phyloP scores from a whole-genome alignment of 1,140 invertebrate genomes.

The Drosophila santomea region DNA sequence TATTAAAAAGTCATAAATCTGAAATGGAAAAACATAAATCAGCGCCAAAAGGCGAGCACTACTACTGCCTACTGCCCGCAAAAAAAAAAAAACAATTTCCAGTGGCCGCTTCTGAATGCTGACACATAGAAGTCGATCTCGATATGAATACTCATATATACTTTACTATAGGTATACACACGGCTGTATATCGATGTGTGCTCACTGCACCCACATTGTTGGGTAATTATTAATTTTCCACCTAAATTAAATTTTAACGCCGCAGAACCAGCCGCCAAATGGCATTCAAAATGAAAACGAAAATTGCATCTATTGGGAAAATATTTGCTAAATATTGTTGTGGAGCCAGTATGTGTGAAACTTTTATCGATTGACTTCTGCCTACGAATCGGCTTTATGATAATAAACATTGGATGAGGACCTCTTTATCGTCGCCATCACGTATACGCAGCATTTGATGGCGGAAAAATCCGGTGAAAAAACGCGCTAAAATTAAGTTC shows the following conservation, averaged over 20 bases:
- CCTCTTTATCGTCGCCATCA: conserved; percentile 51
- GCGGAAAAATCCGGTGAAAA: conserved; percentile 8
- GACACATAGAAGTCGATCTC: conserved; percentile 47
- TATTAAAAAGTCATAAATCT: conserved; percentile 83
- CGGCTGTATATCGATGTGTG: conserved; percentile 16
- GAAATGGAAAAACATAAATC: conserved; percentile 83
- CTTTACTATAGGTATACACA: conserved; percentile 1
- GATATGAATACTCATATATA: conserved; percentile 11
- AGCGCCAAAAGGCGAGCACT: conserved; percentile 67
- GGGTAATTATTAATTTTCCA: conserved; percentile 82
- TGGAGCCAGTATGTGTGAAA: conserved; percentile 3
- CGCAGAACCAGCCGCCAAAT: conserved; percentile 48
- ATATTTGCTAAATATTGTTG: conserved; percentile 55
- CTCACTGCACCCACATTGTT: conserved; percentile 74
- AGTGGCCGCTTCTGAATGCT: conserved; percentile 60
- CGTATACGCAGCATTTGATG: conserved; percentile 67
- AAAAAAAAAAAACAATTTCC: conserved; percentile 59
- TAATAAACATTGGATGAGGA: conserved; percentile 59
- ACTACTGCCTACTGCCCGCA: conserved; percentile 24
- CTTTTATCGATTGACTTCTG: conserved; percentile 32
- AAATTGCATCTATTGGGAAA: conserved; percentile 77
- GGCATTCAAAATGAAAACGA: conserved; percentile 75
- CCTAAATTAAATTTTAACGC: conserved; percentile 80
- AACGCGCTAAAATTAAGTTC: conserved; percentile 58
- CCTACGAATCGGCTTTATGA: conserved; percentile 35